Conservation (phyloP, 2,797 vertebrate species). For the Tenualosa ilisha region DNA sequence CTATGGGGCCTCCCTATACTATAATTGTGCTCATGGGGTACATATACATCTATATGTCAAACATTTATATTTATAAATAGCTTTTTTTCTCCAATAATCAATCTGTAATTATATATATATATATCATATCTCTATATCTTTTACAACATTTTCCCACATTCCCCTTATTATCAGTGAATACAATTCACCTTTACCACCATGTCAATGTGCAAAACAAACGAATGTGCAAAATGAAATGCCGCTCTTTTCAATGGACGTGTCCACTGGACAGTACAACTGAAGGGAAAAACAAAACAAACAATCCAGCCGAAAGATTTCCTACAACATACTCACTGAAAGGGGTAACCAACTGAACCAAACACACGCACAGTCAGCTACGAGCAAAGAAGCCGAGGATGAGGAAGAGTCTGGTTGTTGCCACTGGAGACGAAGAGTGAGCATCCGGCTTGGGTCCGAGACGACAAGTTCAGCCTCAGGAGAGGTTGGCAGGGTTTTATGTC, state of each 20-base stretch:
- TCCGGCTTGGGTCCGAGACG: not conserved
- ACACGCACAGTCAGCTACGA: not conserved
- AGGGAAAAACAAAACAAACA: not conserved
- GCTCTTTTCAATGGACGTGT: conserved; percentile 31
- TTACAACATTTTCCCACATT: conserved; percentile 12
- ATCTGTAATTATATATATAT: conserved; percentile 49
- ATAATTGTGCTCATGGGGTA: conserved; percentile 73
- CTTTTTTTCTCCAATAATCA: conserved; percentile 52
- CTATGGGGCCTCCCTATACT: conserved; percentile 63
- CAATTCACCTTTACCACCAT: conserved; percentile 41
- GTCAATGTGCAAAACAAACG: conserved; percentile 51
- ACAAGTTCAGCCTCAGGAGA: not conserved
- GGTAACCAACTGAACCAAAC: not conserved
- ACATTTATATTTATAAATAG: conserved; percentile 60
- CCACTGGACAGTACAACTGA: conserved; percentile 22
- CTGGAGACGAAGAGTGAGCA: not conserved
- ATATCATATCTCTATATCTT: conserved; percentile 10
- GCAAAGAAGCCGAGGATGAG: not conserved
- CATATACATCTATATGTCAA: conserved; percentile 55
- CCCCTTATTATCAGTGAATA: conserved; percentile 1
- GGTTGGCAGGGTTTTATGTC: not conserved
- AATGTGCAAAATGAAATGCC: conserved; percentile 53
- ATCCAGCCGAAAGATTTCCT: conserved; percentile 1
- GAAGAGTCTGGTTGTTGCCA: conserved; percentile 18
- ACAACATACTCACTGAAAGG: not conserved